These are phyloP conservation scores for Amphipyra berbera DNA, from an alignment of 2,888 invertebrate species.

Conservation along the genomic window DNA sequence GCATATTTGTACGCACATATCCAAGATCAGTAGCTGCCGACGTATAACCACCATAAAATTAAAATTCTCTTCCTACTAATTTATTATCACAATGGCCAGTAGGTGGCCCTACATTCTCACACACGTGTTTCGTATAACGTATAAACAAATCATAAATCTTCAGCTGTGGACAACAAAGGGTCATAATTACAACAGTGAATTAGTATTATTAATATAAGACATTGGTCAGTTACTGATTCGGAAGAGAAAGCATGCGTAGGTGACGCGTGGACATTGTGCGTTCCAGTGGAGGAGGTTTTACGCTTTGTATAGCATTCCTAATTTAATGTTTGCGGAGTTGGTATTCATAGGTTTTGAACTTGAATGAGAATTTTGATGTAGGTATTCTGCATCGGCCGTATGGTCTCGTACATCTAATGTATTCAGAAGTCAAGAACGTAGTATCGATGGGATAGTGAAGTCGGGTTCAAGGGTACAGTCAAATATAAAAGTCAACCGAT, in stretches of 20 bases:
- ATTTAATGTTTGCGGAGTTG: background rate
- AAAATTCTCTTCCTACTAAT: slow-evolving; percentile 1
- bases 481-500: too few species aligned
- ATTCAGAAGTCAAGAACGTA: too few species aligned
- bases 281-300: slow-evolving; percentile 43
- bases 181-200: slow-evolving; percentile 59
- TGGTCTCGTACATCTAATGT: too few species aligned
- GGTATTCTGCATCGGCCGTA: too few species aligned
- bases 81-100: slow-evolving; percentile 6
- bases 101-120: slow-evolving; percentile 30
- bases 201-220: slow-evolving; percentile 39
- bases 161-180: slow-evolving; percentile 51
- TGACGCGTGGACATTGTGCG: slow-evolving; percentile 23
- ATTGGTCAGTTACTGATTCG: slow-evolving; percentile 51
- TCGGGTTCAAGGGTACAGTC: too few species aligned
- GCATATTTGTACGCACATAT: background rate
- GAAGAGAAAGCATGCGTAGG: slow-evolving; percentile 65
- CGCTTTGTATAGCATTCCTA: slow-evolving; percentile 29
- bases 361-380: background rate
- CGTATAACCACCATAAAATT: slow-evolving; percentile 17
- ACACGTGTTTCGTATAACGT: slow-evolving; percentile 25
- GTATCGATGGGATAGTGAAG: too few species aligned
- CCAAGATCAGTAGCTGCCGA: background rate
- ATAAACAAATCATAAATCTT: slow-evolving; percentile 56
- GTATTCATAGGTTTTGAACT: background rate